phyloP scores from a whole-genome alignment of 2,888 invertebrate genomes.

The Cotesia congregata region DNA sequence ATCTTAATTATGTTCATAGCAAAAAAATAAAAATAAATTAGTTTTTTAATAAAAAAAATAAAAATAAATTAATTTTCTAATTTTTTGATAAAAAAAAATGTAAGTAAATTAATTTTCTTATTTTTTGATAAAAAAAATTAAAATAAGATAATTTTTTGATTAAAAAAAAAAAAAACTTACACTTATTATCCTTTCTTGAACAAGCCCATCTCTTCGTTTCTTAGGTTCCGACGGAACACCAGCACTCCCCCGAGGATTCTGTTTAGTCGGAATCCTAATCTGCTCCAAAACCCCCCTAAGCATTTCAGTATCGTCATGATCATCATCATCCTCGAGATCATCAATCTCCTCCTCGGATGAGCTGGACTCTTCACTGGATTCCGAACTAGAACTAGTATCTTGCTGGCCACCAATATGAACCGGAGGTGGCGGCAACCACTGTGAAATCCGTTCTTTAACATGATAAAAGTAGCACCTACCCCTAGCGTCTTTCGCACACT shows the following conservation, averaged over 20 bases:
- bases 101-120: neutral
- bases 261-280: slow-evolving; percentile 39
- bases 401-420: slow-evolving; percentile 67
- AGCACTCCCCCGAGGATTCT: slow-evolving; percentile 33
- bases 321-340: slow-evolving; percentile 62
- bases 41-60: neutral
- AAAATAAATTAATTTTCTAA: neutral
- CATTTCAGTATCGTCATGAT: slow-evolving; percentile 48
- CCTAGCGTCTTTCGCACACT: slow-evolving; percentile 83
- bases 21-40: too few species aligned
- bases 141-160: neutral
- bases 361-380: slow-evolving; percentile 70
- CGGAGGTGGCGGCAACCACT: slow-evolving; percentile 80
- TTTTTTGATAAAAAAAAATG: neutral
- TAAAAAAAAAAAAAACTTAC: slow-evolving; percentile 70
- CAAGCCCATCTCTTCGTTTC: slow-evolving; percentile 73
- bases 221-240: slow-evolving; percentile 58
- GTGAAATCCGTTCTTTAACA: slow-evolving; percentile 80
- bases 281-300: slow-evolving; percentile 19
- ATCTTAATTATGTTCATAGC: too few species aligned
- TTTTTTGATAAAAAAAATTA: neutral
- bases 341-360: slow-evolving; percentile 70
- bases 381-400: slow-evolving; percentile 68
- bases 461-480: slow-evolving; percentile 95
- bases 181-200: slow-evolving; percentile 77